Conservation (phyloP, 2,888 invertebrate species). For the Parasteatoda lunata region DNA sequence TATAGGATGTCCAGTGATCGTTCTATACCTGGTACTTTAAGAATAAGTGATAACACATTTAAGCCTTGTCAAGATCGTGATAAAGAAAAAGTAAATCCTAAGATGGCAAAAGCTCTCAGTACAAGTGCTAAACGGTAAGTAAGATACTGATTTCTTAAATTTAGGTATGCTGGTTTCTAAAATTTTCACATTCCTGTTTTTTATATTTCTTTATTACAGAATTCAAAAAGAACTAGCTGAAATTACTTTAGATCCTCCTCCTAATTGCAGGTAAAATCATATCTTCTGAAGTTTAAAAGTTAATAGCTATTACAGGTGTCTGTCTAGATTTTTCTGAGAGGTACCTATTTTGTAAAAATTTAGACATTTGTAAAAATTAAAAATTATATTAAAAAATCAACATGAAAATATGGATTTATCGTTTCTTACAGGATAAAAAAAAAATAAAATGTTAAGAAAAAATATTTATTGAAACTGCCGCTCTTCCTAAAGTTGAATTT, state of each 20-base stretch:
- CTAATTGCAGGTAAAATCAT: constrained; percentile 82
- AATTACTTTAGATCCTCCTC: constrained; percentile 97
- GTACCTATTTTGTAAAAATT: no score
- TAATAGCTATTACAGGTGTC: no score
- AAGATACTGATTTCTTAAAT: neutral
- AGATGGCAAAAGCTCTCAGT: constrained; percentile 94
- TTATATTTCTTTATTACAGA: constrained; percentile 74
- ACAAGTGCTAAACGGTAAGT: constrained; percentile 87
- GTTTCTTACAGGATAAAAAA: no score
- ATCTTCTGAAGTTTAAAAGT: no score
- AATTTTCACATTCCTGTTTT: neutral
- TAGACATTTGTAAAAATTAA: no score
- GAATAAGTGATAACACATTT: neutral
- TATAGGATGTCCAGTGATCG: constrained; percentile 24
- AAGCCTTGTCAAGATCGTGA: constrained; percentile 34
- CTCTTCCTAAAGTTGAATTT: no score
- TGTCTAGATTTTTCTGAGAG: no score
- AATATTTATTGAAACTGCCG: no score
- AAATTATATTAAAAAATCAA: no score
- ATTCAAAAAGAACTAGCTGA: constrained; percentile 98
- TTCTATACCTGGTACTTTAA: constrained; percentile 24
- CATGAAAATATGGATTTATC: no score
- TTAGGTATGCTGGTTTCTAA: neutral
- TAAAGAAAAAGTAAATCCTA: constrained; percentile 78
- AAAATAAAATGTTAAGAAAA: no score